Evolutionary conservation across 2,113 vertebrate species (phyloP).

Genomic region (Stictonetta naevosa): DNA sequence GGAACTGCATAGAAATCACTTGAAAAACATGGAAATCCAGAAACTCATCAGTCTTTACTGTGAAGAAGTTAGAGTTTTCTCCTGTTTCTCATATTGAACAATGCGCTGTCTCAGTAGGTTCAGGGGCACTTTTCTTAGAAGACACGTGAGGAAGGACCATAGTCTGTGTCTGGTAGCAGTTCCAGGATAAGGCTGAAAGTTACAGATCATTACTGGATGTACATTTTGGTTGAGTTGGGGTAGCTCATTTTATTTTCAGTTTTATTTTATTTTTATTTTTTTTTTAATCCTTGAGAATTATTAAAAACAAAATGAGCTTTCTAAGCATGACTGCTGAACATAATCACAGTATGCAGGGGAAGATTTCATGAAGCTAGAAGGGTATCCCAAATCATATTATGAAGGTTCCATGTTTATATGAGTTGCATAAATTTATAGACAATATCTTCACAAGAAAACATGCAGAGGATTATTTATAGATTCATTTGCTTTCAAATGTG

Average conservation of each 20-base stretch:
- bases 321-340: background rate
- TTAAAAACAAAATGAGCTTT: background rate
- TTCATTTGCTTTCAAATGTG: background rate
- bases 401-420: background rate
- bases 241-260: background rate
- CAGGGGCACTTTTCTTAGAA: background rate
- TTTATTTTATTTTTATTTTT: background rate
- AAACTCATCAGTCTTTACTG: background rate
- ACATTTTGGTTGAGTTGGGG: background rate
- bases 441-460: background rate
- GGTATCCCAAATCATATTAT: background rate
- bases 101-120: background rate
- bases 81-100: background rate
- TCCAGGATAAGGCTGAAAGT: background rate
- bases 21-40: background rate
- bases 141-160: background rate
- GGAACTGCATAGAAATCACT: background rate
- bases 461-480: background rate
- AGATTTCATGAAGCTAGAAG: background rate
- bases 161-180: background rate
- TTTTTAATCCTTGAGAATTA: background rate
- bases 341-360: background rate
- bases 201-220: background rate
- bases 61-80: background rate
- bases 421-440: background rate